Conservation (phyloP, 2,113 vertebrate species). For the Murina feae region DNA sequence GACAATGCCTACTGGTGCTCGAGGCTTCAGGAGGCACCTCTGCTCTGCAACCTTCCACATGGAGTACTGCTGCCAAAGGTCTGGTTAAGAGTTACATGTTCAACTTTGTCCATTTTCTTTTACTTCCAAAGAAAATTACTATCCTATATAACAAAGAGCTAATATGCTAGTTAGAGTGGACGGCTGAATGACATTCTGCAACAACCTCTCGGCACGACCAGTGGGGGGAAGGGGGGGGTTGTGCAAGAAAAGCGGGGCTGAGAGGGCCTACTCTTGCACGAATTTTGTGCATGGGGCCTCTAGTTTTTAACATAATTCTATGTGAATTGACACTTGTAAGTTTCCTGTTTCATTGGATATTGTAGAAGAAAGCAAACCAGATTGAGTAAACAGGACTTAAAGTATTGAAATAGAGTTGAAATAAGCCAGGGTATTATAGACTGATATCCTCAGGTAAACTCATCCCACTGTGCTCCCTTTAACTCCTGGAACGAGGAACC, state of each 20-base stretch:
- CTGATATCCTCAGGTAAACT: neutral
- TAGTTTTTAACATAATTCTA: neutral
- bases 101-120: neutral
- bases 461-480: neutral
- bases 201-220: too few species aligned
- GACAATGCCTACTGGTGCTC: neutral
- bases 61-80: neutral
- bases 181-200: too few species aligned
- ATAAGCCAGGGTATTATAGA: neutral
- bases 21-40: neutral
- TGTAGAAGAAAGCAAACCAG: neutral
- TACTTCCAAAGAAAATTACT: neutral
- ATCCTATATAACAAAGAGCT: too few species aligned
- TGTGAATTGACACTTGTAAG: constrained; percentile 5
- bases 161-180: too few species aligned
- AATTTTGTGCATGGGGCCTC: too few species aligned
- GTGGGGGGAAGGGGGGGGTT: too few species aligned
- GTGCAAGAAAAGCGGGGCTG: too few species aligned
- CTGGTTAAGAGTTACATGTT: neutral
- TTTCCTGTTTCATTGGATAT: neutral
- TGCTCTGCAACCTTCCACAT: neutral
- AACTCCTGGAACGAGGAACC: neutral
- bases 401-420: neutral
- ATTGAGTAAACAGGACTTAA: neutral
- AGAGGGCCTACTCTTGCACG: too few species aligned